A percentile compares a stretch with the other conserved stretches of the same genome.
Evolutionary conservation across 2,113 vertebrate genomes (phyloP).

Genomic region (Podarcis muralis): DNA sequence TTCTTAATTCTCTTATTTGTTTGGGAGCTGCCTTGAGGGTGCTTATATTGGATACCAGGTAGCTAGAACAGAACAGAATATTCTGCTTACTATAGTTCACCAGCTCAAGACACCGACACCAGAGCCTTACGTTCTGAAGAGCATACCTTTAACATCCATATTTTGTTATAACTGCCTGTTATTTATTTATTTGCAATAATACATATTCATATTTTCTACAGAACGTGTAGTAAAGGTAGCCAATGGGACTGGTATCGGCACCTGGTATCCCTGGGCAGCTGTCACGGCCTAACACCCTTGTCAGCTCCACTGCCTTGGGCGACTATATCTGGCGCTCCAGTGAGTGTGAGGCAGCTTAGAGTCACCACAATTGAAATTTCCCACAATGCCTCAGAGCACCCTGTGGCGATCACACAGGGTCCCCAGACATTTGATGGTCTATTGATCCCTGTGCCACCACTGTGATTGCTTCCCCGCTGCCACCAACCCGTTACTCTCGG

Average conservation of each 20-base stretch:
- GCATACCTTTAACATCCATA: background rate
- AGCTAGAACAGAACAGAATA: too few species aligned
- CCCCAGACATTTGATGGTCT: too few species aligned
- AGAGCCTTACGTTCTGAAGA: background rate
- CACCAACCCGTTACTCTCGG: too few species aligned
- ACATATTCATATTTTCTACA: background rate
- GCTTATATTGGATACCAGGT: too few species aligned
- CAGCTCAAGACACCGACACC: background rate
- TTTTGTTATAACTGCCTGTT: background rate
- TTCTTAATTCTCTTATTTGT: too few species aligned
- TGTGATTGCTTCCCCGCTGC: too few species aligned
- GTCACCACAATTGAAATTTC: too few species aligned
- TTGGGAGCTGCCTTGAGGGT: too few species aligned
- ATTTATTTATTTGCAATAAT: background rate
- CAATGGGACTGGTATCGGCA: background rate
- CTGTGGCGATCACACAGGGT: too few species aligned
- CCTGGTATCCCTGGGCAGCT: background rate
- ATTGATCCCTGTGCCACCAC: too few species aligned
- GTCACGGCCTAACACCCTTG: background rate
- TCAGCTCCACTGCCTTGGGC: background rate
- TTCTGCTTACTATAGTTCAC: background rate
- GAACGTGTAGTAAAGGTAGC: background rate
- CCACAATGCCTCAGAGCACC: too few species aligned
- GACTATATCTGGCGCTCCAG: background rate
- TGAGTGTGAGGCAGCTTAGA: background rate